These are phyloP conservation scores for Lepidonotus clava DNA, from an alignment of 2,888 invertebrate species.

Conservation along the genomic window DNA sequence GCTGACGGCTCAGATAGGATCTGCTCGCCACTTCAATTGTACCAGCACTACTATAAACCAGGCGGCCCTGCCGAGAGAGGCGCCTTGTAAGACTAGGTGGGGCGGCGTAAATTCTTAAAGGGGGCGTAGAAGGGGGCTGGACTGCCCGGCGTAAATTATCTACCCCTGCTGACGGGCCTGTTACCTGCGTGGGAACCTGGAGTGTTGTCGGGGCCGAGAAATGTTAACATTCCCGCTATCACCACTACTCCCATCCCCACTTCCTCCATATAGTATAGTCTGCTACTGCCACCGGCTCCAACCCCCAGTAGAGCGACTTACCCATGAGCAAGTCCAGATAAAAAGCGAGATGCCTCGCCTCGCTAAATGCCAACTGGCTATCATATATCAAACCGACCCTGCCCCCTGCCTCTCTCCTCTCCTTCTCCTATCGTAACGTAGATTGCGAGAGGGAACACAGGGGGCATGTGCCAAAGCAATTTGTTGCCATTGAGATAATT, in stretches of 20 bases:
- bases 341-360: background rate
- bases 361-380: constrained; percentile 22
- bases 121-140: background rate
- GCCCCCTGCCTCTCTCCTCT: background rate
- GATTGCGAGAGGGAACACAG: background rate
- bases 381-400: background rate
- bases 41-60: background rate
- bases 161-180: background rate
- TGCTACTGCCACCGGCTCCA: background rate
- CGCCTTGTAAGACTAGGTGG: too few species aligned
- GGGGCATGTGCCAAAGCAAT: constrained; percentile 33
- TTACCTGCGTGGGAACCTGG: background rate
- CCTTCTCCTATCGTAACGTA: background rate
- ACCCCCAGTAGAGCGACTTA: background rate
- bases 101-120: constrained; percentile 7
- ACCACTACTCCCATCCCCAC: background rate
- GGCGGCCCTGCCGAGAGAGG: too few species aligned
- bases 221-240: constrained; percentile 4
- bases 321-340: constrained; percentile 23
- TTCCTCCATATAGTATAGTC: too few species aligned
- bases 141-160: background rate
- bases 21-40: background rate
- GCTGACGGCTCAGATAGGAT: background rate
- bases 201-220: background rate
- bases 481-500: constrained; percentile 35